Conservation (phyloP, 2,797 vertebrate genomes). For the Gymnoscopelus microlampas region DNA sequence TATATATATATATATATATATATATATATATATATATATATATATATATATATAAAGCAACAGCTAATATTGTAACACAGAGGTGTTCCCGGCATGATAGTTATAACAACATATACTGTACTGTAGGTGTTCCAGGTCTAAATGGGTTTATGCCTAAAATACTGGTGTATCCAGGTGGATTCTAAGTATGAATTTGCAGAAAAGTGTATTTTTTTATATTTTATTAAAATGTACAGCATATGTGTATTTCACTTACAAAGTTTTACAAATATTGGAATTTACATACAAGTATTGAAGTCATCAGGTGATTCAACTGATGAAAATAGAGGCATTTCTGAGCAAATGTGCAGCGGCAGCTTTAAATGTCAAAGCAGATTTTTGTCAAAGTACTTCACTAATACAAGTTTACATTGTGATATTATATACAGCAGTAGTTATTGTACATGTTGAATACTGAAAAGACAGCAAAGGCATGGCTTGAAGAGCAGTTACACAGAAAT, state of each 20-base stretch:
- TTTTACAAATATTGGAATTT: conserved; percentile 58
- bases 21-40: too few relatives aligned
- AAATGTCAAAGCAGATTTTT: conserved; percentile 63
- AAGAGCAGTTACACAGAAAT: conserved; percentile 52
- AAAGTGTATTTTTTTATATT: conserved; percentile 57
- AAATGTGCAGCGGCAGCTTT: conserved; percentile 51
- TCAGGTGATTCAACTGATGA: conserved; percentile 60
- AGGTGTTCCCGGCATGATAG: too few relatives aligned
- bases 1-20: too few relatives aligned
- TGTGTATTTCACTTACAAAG: conserved; percentile 53
- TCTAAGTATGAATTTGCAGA: not conserved
- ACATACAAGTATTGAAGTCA: conserved; percentile 66
- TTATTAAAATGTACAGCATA: conserved; percentile 73
- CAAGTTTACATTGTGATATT: conserved; percentile 64
- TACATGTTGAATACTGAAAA: conserved; percentile 63
- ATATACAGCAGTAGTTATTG: conserved; percentile 82
- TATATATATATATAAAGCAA: too few relatives aligned
- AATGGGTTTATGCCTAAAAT: not conserved
- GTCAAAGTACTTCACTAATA: conserved; percentile 61
- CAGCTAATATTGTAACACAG: too few relatives aligned
- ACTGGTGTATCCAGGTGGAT: not conserved
- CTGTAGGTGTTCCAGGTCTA: too few relatives aligned
- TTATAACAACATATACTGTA: too few relatives aligned
- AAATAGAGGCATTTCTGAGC: conserved; percentile 59
- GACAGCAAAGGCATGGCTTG: conserved; percentile 47